phyloP scores from a whole-genome alignment of 2,113 vertebrate genomes.

The Isichthys henryi region DNA sequence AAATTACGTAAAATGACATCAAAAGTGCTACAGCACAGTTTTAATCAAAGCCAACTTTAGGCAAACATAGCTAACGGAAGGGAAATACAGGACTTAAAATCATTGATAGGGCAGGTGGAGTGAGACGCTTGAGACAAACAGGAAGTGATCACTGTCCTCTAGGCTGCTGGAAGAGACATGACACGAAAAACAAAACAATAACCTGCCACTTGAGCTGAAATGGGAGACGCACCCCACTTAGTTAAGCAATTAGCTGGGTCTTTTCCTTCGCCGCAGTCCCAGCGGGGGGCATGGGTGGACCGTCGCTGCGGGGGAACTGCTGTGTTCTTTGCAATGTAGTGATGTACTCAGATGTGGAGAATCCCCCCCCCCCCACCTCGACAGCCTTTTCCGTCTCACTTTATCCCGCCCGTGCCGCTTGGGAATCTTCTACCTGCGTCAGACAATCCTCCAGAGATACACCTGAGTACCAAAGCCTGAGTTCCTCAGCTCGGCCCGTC shows the following conservation, averaged over 20 bases:
- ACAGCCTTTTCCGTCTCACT: not conserved
- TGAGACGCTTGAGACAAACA: not conserved
- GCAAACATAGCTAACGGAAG: not conserved
- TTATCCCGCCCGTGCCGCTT: not conserved
- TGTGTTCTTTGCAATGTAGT: constrained; percentile 40
- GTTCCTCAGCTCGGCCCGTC: not conserved
- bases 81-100: not conserved
- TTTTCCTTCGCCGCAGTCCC: constrained; percentile 15
- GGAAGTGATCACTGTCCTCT: constrained; percentile 18
- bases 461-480: not conserved
- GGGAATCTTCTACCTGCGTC: not conserved
- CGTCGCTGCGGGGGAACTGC: constrained; percentile 38
- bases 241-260: constrained; percentile 30
- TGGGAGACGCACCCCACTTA: not conserved
- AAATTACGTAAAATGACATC: not conserved
- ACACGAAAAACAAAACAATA: not conserved
- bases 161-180: constrained; percentile 16
- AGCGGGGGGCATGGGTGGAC: constrained; percentile 1
- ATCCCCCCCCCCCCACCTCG: not conserved
- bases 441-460: not conserved
- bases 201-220: not conserved
- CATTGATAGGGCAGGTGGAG: not conserved
- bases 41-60: not conserved
- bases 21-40: not conserved
- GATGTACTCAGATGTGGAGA: constrained; percentile 34